These are phyloP conservation scores for Limosa lapponica DNA, from an alignment of 2,797 vertebrate species.

Conservation along the genomic window DNA sequence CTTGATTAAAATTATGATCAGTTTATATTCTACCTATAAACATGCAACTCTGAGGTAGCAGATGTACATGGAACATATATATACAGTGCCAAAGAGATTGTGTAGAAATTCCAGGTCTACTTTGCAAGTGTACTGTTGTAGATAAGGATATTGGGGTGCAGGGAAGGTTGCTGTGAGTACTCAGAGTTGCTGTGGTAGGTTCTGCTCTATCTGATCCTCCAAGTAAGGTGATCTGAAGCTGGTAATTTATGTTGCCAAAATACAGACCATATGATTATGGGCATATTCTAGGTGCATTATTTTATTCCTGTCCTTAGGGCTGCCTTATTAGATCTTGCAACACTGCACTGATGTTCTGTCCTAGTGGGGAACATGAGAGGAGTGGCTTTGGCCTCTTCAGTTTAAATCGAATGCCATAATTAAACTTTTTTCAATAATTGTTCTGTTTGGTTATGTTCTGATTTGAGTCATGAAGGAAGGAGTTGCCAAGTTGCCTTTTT, in stretches of 20 bases:
- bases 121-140: not conserved
- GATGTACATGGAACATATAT: accelerated
- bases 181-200: not conserved
- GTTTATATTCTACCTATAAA: not conserved
- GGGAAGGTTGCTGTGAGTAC: not conserved
- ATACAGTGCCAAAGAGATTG: not conserved
- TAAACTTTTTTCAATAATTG: not conserved
- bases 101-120: not conserved
- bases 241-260: not conserved
- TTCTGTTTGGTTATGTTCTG: not conserved
- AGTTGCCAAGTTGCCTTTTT: not conserved
- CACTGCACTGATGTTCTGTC: not conserved
- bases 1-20: not conserved
- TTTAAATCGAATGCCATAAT: not conserved
- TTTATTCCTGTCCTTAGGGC: not conserved
- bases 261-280: not conserved
- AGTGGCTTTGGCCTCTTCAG: not conserved
- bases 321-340: not conserved
- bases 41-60: not conserved
- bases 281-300: not conserved
- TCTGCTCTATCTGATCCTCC: not conserved
- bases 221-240: not conserved
- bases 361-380: not conserved
- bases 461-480: not conserved
- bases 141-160: not conserved